A percentile compares a stretch with the other conserved stretches of the same genome.
phyloP scores from a whole-genome alignment of 2,797 vertebrate genomes.

The Nasua narica region DNA sequence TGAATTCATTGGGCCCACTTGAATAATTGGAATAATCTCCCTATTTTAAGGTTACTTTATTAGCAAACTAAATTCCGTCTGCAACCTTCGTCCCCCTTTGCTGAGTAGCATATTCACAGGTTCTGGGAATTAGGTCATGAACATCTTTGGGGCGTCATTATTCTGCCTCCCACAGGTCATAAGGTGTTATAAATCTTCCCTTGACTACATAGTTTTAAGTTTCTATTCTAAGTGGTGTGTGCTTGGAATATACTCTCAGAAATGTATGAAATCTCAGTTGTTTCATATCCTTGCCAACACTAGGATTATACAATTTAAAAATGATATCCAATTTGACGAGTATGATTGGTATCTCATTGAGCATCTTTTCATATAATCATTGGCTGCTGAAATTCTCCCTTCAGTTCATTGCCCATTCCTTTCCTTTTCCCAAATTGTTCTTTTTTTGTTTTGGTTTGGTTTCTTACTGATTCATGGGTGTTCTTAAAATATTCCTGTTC shows the following conservation, averaged over 20 bases:
- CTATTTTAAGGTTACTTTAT: background rate
- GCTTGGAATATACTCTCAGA: background rate
- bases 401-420: background rate
- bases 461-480: conserved; percentile 27
- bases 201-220: background rate
- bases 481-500: conserved; percentile 13
- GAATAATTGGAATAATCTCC: background rate
- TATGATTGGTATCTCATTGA: background rate
- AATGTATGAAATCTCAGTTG: background rate
- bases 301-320: conserved; percentile 27
- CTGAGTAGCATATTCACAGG: background rate
- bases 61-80: background rate
- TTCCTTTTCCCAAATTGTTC: conserved; percentile 5
- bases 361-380: background rate
- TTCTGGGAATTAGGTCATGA: background rate
- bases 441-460: conserved; percentile 1
- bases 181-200: background rate
- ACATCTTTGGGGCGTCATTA: background rate
- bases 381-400: conserved; percentile 6
- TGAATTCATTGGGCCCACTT: background rate
- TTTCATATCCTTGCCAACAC: background rate
- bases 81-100: background rate
- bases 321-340: background rate
- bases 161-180: background rate
- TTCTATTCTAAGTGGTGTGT: background rate